Conservation (phyloP, 2,797 vertebrate species). For the Hoplostethus atlanticus region DNA sequence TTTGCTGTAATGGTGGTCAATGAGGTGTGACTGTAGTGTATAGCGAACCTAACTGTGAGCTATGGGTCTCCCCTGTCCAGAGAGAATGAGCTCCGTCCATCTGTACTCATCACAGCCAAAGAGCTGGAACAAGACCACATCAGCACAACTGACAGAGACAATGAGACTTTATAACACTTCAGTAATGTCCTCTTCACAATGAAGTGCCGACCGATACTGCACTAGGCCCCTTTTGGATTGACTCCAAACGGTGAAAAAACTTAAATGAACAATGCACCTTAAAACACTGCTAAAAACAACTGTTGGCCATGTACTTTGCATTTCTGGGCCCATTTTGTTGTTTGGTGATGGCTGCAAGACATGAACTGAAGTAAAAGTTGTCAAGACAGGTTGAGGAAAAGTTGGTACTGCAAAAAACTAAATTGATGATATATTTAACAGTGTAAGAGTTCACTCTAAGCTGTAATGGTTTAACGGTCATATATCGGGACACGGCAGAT, state of each 20-base stretch:
- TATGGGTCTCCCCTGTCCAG: conserved; percentile 67
- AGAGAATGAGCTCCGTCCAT: conserved; percentile 73
- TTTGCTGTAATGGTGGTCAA: conserved; percentile 75
- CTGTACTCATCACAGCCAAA: conserved; percentile 75
- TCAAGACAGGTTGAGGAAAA: too few relatives aligned
- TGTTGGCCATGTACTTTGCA: not conserved
- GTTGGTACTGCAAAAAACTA: too few relatives aligned
- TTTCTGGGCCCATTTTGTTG: too few relatives aligned
- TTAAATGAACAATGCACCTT: conserved; percentile 9
- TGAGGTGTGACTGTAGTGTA: conserved; percentile 78
- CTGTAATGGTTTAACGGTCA: too few relatives aligned
- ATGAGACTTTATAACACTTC: conserved; percentile 78
- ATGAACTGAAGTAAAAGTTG: too few relatives aligned
- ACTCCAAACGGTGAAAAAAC: conserved; percentile 37
- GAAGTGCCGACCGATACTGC: conserved; percentile 34
- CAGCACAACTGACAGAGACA: conserved; percentile 80
- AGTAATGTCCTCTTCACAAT: conserved; percentile 62
- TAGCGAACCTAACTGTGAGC: conserved; percentile 74
- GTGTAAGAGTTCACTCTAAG: too few relatives aligned
- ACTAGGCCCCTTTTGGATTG: conserved; percentile 9
- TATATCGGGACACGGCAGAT: too few relatives aligned
- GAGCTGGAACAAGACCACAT: conserved; percentile 76
- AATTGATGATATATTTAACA: too few relatives aligned
- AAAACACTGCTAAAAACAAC: not conserved
- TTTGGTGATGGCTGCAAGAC: not conserved